Evolutionary conservation across 2,113 vertebrate genomes (phyloP), one percentile per base, ranked within the genome.

Genomic region (Sinocyclocheilus rhinocerous): DNA sequence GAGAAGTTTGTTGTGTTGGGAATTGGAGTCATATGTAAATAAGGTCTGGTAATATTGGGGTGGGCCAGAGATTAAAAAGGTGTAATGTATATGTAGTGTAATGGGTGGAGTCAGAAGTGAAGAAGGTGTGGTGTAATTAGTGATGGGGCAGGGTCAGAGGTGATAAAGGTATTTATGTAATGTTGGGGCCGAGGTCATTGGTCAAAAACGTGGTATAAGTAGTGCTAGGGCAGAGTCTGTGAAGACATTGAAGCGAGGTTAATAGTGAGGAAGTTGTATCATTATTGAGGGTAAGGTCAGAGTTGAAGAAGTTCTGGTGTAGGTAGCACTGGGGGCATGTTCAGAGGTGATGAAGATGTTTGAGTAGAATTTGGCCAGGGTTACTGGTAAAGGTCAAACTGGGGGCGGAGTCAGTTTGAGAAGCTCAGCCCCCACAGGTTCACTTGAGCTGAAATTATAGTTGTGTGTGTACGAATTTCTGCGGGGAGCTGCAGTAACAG

Each of bases 391-490:
- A 76, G 39, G 10, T 50, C n/a, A 45, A 15, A 76, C 26, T 50
- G 0, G 26, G 69, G 10, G 69, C 20, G 2, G 18, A n/a, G 70
- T 42, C 36, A n/a, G 20, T 72, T 72, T 42, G n/a, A 15, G 15
- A 20, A 20, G 24, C 24, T 77, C 26, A 33, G 76, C 76, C 15
- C 16, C 29, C 10, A 33, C 8, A 0, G n/a, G 45, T 29, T 29
- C 48, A 29, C 48, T 77, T 77, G 39, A 75, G 72, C 39, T 48
- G 72, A 76, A 76, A 76, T 26, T 55, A 77, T 50, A 77, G 50
- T 20, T 52, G 50, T 52, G n/a, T 48, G 15, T 20, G 76, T 55
- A 33, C 16, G 50, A 22, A 36, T 15, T 6, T 76, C 82, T 72
- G 33, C 7, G 22, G 63, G 16, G 57, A 76, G 55, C 76, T 57